Base-by-base conservation (phyloP, 1,140 invertebrate species). In the Dreissena polymorpha region DNA sequence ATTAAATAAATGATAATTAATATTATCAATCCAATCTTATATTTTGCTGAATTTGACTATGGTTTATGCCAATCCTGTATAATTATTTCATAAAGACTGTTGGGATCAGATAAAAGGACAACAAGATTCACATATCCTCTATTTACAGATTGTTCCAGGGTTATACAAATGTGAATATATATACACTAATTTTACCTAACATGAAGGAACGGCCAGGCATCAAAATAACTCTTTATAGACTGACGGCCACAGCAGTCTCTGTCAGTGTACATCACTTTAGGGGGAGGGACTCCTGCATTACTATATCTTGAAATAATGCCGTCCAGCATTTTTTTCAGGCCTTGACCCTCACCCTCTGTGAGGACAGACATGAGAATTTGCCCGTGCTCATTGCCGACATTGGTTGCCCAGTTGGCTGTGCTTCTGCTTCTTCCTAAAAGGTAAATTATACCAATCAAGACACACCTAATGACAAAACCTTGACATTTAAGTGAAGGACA, bases 331-430 rank as follows among this genome's bases (percentile, higher is more conserved):
- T 51, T 23, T 10, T 85, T 83, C 16, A 27, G 5, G 0, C 49
- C 51, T 16, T 79, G 18, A 8, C 86, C 78, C 68, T 86, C 86
- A 3, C 53, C 10, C 0, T 67, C 49, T 14, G 86, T 87, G 55
- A 87, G 71, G 49, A 88, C 81, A 25, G 67, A 73, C 63, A 84
- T 87, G 13, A 88, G 55, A 0, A 86, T 82, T 63, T 88, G 86
- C 5, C 87, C 87, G 76, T 84, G 68, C 53, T 78, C 76, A 69
- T 78, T 78, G 12, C 76, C 76, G 55, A 70, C 51, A 57, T 79
- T 70, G 12, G 86, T 86, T 0, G 55, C 69, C 88, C 86, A 89
- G 6, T 18, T 16, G 0, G 85, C 83, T 23, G 85, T 87, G 10
- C 60, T 67, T 27, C 27, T 53, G 21, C 16, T n/a, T n/a, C n/a